Conservation (phyloP, 2,888 invertebrate species). For the Marasmarcha lunaedactyla region DNA sequence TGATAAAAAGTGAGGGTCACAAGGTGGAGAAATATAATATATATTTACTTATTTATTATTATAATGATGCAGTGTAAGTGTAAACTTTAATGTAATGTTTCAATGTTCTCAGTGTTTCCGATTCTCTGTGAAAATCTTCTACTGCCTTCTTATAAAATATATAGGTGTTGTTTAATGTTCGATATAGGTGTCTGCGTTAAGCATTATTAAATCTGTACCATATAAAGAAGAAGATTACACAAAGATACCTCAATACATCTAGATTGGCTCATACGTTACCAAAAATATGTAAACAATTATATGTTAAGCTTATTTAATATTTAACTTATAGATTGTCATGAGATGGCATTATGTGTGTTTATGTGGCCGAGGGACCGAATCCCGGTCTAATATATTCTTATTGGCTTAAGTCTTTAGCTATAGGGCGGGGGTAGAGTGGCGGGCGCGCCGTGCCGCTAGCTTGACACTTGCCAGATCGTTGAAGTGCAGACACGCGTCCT, state of each 20-base stretch:
- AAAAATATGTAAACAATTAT: neutral
- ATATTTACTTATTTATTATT: too few species aligned
- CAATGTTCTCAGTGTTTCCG: neutral
- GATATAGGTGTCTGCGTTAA: neutral
- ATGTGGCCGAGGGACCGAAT: neutral
- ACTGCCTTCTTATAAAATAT: neutral
- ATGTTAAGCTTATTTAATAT: neutral
- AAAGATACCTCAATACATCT: slow-evolving; percentile 1
- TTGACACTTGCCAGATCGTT: too few species aligned
- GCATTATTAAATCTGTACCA: neutral
- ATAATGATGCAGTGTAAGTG: too few species aligned
- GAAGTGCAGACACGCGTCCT: too few species aligned
- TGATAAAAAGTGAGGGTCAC: too few species aligned
- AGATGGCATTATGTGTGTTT: neutral
- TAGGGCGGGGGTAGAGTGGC: too few species aligned
- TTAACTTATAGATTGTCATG: neutral
- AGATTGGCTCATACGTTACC: slow-evolving; percentile 1
- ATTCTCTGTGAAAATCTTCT: slow-evolving; percentile 1
- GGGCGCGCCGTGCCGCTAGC: too few species aligned
- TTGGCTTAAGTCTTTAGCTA: too few species aligned
- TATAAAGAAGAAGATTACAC: neutral
- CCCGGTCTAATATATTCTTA: neutral
- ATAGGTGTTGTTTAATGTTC: neutral
- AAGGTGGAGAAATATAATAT: too few species aligned
- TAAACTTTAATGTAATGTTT: too few species aligned